Conservation (phyloP, 2,113 vertebrate species). For the Micromys minutus region DNA sequence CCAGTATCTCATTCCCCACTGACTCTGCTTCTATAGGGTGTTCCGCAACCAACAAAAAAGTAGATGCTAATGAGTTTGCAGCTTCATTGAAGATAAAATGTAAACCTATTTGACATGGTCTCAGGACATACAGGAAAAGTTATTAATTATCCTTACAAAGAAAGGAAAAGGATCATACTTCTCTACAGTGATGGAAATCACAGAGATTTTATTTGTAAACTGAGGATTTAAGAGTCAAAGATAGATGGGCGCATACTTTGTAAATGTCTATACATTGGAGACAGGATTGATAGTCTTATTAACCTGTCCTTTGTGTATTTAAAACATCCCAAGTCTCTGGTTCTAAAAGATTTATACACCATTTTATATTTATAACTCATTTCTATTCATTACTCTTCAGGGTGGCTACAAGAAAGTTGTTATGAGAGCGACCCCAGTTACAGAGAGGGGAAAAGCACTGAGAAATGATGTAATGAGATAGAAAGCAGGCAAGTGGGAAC, state of each 20-base stretch:
- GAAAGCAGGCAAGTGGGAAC: slow-evolving; percentile 47
- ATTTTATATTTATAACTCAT: slow-evolving; percentile 82
- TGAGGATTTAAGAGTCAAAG: slow-evolving; percentile 16
- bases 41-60: too few relatives aligned
- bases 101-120: not conserved
- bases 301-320: slow-evolving; percentile 74
- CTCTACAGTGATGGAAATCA: slow-evolving; percentile 45
- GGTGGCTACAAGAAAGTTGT: slow-evolving; percentile 56
- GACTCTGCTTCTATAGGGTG: too few relatives aligned
- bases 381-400: slow-evolving; percentile 80
- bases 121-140: slow-evolving; percentile 52
- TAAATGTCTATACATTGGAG: slow-evolving; percentile 60
- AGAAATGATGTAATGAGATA: slow-evolving; percentile 56
- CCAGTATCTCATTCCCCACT: too few relatives aligned
- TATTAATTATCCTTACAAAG: slow-evolving; percentile 49
- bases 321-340: slow-evolving; percentile 71
- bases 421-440: slow-evolving; percentile 45
- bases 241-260: slow-evolving; percentile 64
- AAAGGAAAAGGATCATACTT: slow-evolving; percentile 45
- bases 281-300: slow-evolving; percentile 75
- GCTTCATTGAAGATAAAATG: slow-evolving; percentile 36
- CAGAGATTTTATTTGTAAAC: slow-evolving; percentile 12
- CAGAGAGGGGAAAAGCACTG: slow-evolving; percentile 50
- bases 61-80: slow-evolving; percentile 15
- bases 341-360: slow-evolving; percentile 79